A percentile compares a stretch with the other conserved stretches of the same genome.
Conservation (phyloP, 2,113 vertebrate genomes). For the Gallinago media region DNA sequence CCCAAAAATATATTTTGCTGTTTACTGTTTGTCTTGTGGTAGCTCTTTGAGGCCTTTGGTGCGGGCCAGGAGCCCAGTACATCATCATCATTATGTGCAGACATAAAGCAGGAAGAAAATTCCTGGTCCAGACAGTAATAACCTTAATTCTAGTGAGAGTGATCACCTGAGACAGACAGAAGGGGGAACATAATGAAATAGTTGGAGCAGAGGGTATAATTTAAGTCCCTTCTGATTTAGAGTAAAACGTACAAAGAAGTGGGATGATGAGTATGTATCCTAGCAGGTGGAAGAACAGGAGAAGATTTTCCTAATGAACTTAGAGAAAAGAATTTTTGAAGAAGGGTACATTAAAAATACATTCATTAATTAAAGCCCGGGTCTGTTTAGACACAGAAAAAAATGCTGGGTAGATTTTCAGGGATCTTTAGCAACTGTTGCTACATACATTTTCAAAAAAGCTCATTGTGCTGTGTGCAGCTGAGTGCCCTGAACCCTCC, state of each 20-base stretch:
- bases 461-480: not conserved
- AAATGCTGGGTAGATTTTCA: not conserved
- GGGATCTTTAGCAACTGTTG: not conserved
- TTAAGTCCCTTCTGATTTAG: not conserved
- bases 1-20: not conserved
- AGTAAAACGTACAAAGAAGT: not conserved
- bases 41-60: not conserved
- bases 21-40: not conserved
- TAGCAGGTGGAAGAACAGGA: not conserved
- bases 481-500: not conserved
- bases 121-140: not conserved
- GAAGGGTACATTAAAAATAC: not conserved
- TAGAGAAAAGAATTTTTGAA: not conserved
- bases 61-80: not conserved
- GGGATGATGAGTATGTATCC: not conserved
- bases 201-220: not conserved
- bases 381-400: not conserved
- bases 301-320: not conserved
- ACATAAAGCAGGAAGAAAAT: not conserved
- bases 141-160: not conserved
- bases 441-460: not conserved
- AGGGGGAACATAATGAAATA: not conserved
- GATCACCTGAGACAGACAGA: not conserved
- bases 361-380: not conserved
- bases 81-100: not conserved